Evolutionary conservation across 53 echinoderm and acorn worm species (phyloP), one percentile per base, ranked within the genome.

Genomic region (Zoroaster sp.): DNA sequence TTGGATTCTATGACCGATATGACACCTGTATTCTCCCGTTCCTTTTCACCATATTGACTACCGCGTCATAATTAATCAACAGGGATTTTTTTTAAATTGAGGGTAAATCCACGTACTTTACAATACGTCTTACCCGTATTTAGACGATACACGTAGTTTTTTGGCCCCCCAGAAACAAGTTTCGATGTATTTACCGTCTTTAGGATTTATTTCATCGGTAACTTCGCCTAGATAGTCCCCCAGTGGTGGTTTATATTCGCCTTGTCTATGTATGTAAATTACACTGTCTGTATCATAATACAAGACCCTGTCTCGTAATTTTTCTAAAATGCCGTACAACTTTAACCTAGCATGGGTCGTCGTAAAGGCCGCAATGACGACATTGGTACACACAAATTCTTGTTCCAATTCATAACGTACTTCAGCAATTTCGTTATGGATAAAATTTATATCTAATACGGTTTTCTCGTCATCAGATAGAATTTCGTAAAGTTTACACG

Each of bases 21-120:
- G 44, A 11, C 5, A 7, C 5, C 46, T 43, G 78, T 46, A 34
- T 44, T 44, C 5, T 7, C 44, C 1, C 35, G 23, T 36, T 43
- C 46, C 66, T 28, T 34, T 63, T 88, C 1, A 95, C 93, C 95
- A 93, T 95, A 11, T 63, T 30, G 37, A 42, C 44, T 40, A 95
- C 39, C 4, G 91, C 82, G 10, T 93, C 91, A 40, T 44, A 95
- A 89, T 90, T 90, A 15, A 94, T 86, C 10, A 51, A 17, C 45
- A 91, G 69, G 1, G 77, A 25, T 32, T 93, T n/a, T 93, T 32
- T 30, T 83, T 32, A 69, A 85, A 46, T 93, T 93, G 0, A 93
- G 18, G 2, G 95, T 93, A 5, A 95, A 86, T 1, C 91, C 95
- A 11, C 91, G 82, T 18, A 91, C 91, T 86, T 95, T 95, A 53